phyloP scores from a whole-genome alignment of 2,113 vertebrate genomes.

The Macheiramphus alcinus region DNA sequence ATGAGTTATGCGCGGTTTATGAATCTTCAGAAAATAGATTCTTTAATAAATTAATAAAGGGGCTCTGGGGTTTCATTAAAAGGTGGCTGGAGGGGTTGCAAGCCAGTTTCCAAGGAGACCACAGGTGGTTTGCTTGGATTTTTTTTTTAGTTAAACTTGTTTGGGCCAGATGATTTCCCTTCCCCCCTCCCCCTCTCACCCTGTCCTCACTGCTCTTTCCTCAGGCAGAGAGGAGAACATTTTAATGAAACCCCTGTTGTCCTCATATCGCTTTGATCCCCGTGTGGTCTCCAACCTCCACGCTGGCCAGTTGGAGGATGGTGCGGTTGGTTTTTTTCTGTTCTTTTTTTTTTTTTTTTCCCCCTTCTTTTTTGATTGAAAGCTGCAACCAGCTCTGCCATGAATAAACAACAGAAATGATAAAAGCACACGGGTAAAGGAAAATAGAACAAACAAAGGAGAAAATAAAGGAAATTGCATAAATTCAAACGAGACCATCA shows the following conservation, averaged over 20 bases:
- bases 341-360: neutral
- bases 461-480: constrained; percentile 56
- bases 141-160: constrained; percentile 85
- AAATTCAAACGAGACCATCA: constrained; percentile 63
- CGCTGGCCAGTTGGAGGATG: constrained; percentile 77
- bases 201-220: constrained; percentile 82
- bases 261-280: constrained; percentile 86
- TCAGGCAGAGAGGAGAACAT: constrained; percentile 81
- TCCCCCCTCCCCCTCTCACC: constrained; percentile 73
- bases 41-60: constrained; percentile 92
- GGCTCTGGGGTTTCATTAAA: constrained; percentile 95
- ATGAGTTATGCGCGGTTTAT: constrained; percentile 84
- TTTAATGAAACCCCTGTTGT: constrained; percentile 93
- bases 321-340: constrained; percentile 29
- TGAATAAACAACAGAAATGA: constrained; percentile 77
- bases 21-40: constrained; percentile 90
- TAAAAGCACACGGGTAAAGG: constrained; percentile 53
- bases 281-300: constrained; percentile 77
- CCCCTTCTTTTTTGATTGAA: constrained; percentile 61
- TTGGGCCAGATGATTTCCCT: constrained; percentile 86
- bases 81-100: constrained; percentile 91
- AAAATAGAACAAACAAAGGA: constrained; percentile 74
- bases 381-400: constrained; percentile 62
- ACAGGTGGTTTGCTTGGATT: constrained; percentile 87
- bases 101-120: constrained; percentile 89